Conservation (phyloP, 2,888 invertebrate genomes). For the Phragmatobia fuliginosa region DNA sequence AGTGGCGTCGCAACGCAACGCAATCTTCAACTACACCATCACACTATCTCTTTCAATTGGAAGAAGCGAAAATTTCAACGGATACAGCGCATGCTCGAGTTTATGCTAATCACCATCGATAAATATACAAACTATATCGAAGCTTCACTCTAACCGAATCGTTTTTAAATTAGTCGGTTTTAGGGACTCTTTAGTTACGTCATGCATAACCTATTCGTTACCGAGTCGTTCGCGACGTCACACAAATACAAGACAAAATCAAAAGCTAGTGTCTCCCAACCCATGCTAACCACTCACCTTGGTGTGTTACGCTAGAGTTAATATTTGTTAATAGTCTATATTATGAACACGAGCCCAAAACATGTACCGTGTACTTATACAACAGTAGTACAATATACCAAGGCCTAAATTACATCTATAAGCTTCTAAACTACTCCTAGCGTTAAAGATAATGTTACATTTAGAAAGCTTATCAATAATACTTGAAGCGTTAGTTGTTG, state of each 20-base stretch:
- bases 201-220: conserved; percentile 64
- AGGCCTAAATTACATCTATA: conserved; percentile 38
- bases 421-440: conserved; percentile 48
- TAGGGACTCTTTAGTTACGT: conserved; percentile 63
- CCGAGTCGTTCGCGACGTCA: conserved; percentile 51
- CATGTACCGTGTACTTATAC: conserved; percentile 20
- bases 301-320: conserved; percentile 37
- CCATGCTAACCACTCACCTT: conserved; percentile 79
- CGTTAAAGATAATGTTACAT: conserved; percentile 33
- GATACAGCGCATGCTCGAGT: conserved; percentile 85
- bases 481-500: conserved; percentile 58
- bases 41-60: conserved; percentile 63
- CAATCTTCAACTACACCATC: conserved; percentile 50
- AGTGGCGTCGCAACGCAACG: conserved; percentile 66
- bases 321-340: conserved; percentile 34
- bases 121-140: conserved; percentile 69
- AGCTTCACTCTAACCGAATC: conserved; percentile 66
- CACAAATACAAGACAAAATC: conserved; percentile 79
- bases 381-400: conserved; percentile 19
- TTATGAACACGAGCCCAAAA: conserved; percentile 16
- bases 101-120: conserved; percentile 76
- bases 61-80: conserved; percentile 83
- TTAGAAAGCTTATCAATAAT: conserved; percentile 48
- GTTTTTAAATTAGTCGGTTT: conserved; percentile 60
- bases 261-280: conserved; percentile 80